Evolutionary conservation across 2,113 vertebrate species (phyloP).

Genomic region (Chlamydotis undulata): DNA sequence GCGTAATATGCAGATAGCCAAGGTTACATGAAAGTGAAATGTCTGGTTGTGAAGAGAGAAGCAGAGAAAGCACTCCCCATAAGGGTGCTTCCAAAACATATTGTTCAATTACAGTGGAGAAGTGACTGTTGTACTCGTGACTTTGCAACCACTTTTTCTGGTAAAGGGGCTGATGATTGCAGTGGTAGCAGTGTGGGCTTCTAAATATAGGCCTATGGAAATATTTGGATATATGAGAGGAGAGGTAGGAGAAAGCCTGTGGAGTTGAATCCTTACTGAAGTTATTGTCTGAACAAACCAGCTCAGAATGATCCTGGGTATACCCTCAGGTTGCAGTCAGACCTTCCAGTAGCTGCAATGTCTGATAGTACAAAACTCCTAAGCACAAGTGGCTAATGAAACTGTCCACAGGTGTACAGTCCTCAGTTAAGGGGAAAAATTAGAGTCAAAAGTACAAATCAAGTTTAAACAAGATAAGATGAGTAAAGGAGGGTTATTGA

Average conservation of each 20-base stretch:
- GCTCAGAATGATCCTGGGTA: not conserved
- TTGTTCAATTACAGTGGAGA: not conserved
- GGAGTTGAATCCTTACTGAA: not conserved
- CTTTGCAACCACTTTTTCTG: not conserved
- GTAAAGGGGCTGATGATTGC: not conserved
- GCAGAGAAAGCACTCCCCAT: not conserved
- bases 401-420: rapidly evolving
- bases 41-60: not conserved
- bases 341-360: not conserved
- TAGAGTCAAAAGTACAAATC: not conserved
- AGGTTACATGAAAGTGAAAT: not conserved
- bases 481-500: not conserved
- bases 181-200: not conserved
- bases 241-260: not conserved
- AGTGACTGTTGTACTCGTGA: not conserved
- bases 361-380: not conserved
- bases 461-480: not conserved
- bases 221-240: not conserved
- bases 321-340: not conserved
- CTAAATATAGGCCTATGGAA: not conserved
- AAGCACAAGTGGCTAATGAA: not conserved
- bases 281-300: not conserved
- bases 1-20: not conserved
- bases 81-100: not conserved
- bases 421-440: not conserved